A percentile compares a stretch with the other conserved stretches of the same genome.
Conservation (phyloP, 2,888 invertebrate species). For the Deroplatys truncata region DNA sequence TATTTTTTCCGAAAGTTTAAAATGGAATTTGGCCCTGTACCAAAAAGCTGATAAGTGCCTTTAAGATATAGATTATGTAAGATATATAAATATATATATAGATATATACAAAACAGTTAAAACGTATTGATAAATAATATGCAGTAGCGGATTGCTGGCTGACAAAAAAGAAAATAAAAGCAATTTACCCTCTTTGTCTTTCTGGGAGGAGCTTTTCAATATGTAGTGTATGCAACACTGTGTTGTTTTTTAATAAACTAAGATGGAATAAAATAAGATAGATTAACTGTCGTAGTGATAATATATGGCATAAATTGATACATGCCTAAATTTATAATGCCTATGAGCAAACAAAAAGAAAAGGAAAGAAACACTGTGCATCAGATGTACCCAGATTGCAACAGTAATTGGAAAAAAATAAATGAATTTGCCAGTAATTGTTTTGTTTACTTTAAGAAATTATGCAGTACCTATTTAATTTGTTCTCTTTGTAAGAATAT, state of each 20-base stretch:
- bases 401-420: background rate
- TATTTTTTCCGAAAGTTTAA: background rate
- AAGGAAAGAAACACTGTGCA: background rate
- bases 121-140: background rate
- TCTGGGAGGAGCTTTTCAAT: background rate
- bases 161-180: background rate
- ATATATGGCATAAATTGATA: background rate
- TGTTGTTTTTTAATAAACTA: slow-evolving; percentile 5
- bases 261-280: background rate
- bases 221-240: background rate
- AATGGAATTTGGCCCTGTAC: background rate
- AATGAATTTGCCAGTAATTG: background rate
- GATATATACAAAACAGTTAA: background rate
- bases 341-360: background rate
- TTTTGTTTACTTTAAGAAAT: background rate
- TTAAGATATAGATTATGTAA: slow-evolving; percentile 3
- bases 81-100: background rate
- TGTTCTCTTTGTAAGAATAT: background rate
- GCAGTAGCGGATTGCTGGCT: background rate
- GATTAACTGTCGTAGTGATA: background rate
- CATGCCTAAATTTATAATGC: background rate
- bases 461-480: background rate
- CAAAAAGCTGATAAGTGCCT: background rate
- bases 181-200: slow-evolving; percentile 12
- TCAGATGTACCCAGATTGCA: background rate